Evolutionary conservation across 1,140 invertebrate genomes (phyloP), one percentile per base, ranked within the genome.

Genomic region (Cyclina sinensis): DNA sequence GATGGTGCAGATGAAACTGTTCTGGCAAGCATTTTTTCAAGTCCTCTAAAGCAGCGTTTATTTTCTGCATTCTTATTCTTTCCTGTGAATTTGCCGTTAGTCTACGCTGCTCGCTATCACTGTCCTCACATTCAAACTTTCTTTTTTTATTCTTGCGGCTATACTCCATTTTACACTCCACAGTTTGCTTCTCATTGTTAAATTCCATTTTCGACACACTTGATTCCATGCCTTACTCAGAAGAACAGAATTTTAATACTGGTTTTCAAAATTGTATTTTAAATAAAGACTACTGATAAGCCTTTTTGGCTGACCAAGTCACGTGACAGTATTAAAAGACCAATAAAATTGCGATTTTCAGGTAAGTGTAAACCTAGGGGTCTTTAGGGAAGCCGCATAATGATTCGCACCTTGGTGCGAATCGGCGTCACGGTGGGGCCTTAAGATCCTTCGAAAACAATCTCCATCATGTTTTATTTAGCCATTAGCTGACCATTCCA

Each of bases 1-100:
- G 99, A 94, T 99, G 98, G 92, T 99, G 99, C 0, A 98, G 98
- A 93, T 98, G 98, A 1, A 99, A 98, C 94, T 99, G 99, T 0
- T 98, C 99, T 24, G 99, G 99, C 12, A 99, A 98, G 95, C 87
- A 87, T 24, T 84, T 84, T 48, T 92, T 85, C 16, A 94, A 89
- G 30, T 90, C 85, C 30, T 99, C 98, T 92, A 99, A 99, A 9
- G 99, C 99, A 94, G 99, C 98, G 94, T 99, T 99, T 96, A 99
- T 96, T 95, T 99, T 99, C 93, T 99, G 99, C 99, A 99, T 99
- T 88, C 99, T 96, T 39, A 98, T 96, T 79, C 99, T 96, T 95
- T 99, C 99, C 0, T 92, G 92, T 11, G 43, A 84, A 62, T 93
- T 93, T 27, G 93, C 91, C 12, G 76, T 78, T n/a, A 91, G 30